A percentile compares a stretch with the other conserved stretches of the same genome.
These are phyloP conservation scores for Drosophila bifasciata DNA, from an alignment of 1,140 invertebrate species.

Conservation along the genomic window DNA sequence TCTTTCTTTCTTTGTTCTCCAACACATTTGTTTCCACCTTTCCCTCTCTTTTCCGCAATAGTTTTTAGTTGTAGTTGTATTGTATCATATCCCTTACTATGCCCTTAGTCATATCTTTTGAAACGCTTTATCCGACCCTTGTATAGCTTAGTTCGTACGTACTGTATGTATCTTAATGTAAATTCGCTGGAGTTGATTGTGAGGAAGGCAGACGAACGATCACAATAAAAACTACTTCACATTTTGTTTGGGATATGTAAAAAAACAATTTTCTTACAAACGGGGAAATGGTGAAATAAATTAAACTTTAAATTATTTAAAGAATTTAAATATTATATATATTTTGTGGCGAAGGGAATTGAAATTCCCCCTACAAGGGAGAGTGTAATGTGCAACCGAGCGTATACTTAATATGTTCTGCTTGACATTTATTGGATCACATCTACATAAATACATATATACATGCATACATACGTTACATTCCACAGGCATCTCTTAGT, in stretches of 20 bases:
- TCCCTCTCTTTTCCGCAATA: constrained; percentile 29
- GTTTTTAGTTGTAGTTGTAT: constrained; percentile 54
- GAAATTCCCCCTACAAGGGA: constrained; percentile 14
- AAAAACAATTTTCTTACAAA: not conserved
- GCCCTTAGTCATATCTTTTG: constrained; percentile 53
- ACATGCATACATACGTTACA: too few relatives aligned
- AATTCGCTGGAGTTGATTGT: constrained; percentile 30
- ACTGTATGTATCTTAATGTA: constrained; percentile 49
- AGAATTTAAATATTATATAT: not conserved
- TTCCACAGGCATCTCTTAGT: constrained; percentile 2
- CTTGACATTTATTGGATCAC: constrained; percentile 4
- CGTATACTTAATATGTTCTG: constrained; percentile 37
- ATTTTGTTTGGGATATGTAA: constrained; percentile 67
- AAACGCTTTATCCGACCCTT: constrained; percentile 58
- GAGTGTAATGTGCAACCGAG: constrained; percentile 27
- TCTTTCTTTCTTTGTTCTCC: constrained; percentile 9
- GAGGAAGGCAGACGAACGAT: constrained; percentile 31
- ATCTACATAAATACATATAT: too few relatives aligned
- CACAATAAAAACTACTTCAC: constrained; percentile 72
- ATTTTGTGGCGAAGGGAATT: constrained; percentile 4
- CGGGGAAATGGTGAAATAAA: not conserved
- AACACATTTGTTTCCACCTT: constrained; percentile 20
- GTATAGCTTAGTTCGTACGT: constrained; percentile 47
- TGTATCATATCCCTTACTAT: constrained; percentile 53
- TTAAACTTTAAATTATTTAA: not conserved